A percentile compares a stretch with the other conserved stretches of the same genome.
These are phyloP conservation scores for Adelphocoris suturalis DNA, from an alignment of 2,888 invertebrate species.

Conservation along the genomic window DNA sequence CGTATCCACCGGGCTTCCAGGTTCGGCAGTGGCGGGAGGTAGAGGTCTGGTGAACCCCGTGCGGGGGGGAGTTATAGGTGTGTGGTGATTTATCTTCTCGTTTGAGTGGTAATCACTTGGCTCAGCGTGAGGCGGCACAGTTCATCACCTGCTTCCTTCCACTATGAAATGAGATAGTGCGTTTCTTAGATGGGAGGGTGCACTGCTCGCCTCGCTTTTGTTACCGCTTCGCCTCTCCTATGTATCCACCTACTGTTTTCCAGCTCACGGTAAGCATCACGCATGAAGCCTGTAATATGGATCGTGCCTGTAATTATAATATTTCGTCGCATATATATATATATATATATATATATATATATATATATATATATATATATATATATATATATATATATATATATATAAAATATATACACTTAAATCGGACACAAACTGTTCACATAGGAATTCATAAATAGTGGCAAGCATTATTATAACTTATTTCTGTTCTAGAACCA, in stretches of 20 bases:
- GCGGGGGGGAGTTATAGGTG: neutral
- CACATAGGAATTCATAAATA: no score
- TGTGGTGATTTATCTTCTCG: slow-evolving; percentile 47
- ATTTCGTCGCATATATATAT: no score
- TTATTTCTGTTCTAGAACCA: no score
- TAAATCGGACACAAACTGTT: no score
- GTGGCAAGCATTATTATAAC: no score
- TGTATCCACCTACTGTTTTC: neutral
- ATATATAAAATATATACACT: no score
- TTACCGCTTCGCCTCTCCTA: neutral
- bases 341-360: no score
- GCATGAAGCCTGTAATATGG: no score
- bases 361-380: no score
- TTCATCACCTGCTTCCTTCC: slow-evolving; percentile 57
- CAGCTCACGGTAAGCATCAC: neutral
- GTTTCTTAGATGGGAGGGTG: neutral
- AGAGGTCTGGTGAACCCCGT: neutral
- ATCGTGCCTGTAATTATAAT: no score
- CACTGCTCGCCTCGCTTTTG: slow-evolving; percentile 13
- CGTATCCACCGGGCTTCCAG: no score
- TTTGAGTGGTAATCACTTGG: slow-evolving; percentile 65
- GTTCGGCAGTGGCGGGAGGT: neutral
- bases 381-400: no score
- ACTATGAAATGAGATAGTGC: slow-evolving; percentile 49
- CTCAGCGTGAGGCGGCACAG: slow-evolving; percentile 48